Conservation (phyloP, 37 sponge, comb jelly and placozoan species). For the Corticium candelabrum region DNA sequence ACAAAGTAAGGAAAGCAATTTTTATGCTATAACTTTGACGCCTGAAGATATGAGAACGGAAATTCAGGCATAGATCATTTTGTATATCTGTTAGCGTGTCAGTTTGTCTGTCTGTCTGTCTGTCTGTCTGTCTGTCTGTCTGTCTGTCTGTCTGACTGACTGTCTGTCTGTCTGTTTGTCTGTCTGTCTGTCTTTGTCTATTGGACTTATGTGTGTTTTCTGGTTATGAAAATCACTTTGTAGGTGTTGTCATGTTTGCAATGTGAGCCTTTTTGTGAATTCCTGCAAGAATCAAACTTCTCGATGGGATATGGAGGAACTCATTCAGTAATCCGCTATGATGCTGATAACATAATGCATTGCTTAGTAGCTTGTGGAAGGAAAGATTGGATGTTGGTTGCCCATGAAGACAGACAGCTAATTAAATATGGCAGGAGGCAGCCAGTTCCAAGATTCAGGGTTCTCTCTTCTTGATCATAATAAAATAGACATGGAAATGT, state of each 20-base stretch:
- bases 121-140: no score
- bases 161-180: no score
- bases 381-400: neutral
- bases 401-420: neutral
- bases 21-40: slow-evolving; percentile 30
- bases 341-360: slow-evolving; percentile 41
- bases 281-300: slow-evolving; percentile 24
- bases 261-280: slow-evolving; percentile 18
- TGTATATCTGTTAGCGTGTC: no score
- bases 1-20: slow-evolving; percentile 10
- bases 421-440: slow-evolving; percentile 10
- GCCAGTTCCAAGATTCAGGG: slow-evolving; percentile 5
- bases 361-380: slow-evolving; percentile 28
- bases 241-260: slow-evolving; percentile 2
- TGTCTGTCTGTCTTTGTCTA: no score
- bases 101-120: no score
- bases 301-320: slow-evolving; percentile 38
- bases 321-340: slow-evolving; percentile 22
- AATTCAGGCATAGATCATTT: no score
- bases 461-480: neutral
- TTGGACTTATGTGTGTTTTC: no score
- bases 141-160: no score
- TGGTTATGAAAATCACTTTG: no score
- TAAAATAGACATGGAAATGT: slow-evolving; percentile 11
- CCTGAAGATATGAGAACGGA: slow-evolving; percentile 37